Evolutionary conservation across 2,888 invertebrate species (phyloP).

Genomic region (Stenchaetothrips biformis): DNA sequence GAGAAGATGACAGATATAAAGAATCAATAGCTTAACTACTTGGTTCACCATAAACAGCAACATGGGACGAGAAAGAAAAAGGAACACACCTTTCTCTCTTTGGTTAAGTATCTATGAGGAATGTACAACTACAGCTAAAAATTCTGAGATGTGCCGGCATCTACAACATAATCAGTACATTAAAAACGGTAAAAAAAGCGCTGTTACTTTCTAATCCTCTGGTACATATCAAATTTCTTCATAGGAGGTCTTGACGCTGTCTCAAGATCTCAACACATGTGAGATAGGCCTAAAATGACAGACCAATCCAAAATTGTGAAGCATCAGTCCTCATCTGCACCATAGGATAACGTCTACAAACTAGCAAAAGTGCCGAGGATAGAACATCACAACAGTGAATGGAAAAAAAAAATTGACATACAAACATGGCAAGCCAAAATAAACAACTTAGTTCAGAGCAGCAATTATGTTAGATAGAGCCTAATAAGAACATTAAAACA

Average conservation of each 20-base stretch:
- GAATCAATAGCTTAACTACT: no score
- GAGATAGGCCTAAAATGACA: no score
- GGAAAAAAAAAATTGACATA: no score
- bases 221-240: no score
- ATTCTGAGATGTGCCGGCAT: background rate
- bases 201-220: no score
- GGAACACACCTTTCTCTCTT: slow-evolving; percentile 25
- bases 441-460: background rate
- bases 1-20: background rate
- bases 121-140: slow-evolving; percentile 1
- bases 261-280: no score
- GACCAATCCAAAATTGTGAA: background rate
- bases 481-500: background rate
- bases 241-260: no score
- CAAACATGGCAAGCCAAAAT: slow-evolving; percentile 13
- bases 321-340: background rate
- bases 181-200: no score
- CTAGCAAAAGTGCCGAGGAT: background rate
- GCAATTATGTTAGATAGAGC: background rate
- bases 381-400: background rate
- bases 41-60: slow-evolving; percentile 21
- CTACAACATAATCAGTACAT: background rate
- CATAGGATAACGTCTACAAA: background rate
- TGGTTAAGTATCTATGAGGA: slow-evolving; percentile 20
- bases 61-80: slow-evolving; percentile 19